phyloP scores from a whole-genome alignment of 2,113 vertebrate genomes.

The Chamaetylas fuelleborni region DNA sequence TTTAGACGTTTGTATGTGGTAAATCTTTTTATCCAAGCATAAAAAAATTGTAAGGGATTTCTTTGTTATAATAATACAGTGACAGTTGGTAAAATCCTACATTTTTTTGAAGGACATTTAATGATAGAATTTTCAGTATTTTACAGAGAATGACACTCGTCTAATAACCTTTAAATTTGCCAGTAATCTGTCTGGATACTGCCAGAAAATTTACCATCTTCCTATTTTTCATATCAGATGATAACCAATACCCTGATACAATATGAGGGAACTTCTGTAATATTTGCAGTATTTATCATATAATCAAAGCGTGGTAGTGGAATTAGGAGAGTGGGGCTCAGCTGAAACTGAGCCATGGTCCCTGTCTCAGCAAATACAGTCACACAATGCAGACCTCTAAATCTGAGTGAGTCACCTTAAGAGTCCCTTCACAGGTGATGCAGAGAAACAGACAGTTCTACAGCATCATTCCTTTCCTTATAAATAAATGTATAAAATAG shows the following conservation, averaged over 20 bases:
- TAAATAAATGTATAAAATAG: constrained; percentile 66
- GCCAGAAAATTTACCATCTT: background rate
- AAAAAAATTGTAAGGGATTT: background rate
- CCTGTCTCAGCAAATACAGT: background rate
- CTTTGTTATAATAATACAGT: background rate
- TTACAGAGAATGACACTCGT: background rate
- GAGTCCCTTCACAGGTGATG: background rate
- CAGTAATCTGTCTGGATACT: background rate
- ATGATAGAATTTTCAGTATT: background rate
- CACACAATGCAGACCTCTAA: background rate
- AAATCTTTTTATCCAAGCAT: background rate
- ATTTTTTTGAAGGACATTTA: background rate
- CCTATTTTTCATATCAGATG: background rate
- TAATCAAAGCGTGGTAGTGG: background rate
- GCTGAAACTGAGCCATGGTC: background rate
- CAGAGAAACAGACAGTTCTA: background rate
- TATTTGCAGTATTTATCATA: background rate
- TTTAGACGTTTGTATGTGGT: background rate
- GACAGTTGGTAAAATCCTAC: background rate
- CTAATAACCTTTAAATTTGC: background rate
- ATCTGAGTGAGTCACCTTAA: background rate
- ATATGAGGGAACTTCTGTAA: background rate
- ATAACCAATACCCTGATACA: background rate
- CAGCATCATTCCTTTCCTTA: constrained; percentile 29
- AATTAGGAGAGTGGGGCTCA: background rate